Evolutionary conservation across 2,797 vertebrate species (phyloP), one percentile per base, ranked within the genome.

Genomic region (Kryptolebias ocellatus): DNA sequence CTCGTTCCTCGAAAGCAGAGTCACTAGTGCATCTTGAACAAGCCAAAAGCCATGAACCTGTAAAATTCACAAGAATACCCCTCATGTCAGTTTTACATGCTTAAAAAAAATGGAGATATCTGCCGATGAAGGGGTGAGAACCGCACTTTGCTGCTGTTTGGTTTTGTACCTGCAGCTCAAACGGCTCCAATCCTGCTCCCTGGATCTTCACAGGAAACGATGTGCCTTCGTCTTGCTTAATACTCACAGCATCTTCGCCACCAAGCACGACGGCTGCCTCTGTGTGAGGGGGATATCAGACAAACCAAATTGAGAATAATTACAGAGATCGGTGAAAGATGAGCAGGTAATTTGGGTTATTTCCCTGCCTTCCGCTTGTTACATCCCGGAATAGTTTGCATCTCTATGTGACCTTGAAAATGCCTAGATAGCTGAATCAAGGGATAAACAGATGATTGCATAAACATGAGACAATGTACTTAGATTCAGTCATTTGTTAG

Each of bases 201-300:
- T 95, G 94, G 78, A 95, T 89, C 88, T 95, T 95, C 66, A 95
- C 90, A 56, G 87, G 72, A 81, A 93, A 92, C 0, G 90, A 89
- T 14, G 88, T 65, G 63, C 91, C 90, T 0, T 94, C 91, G 5
- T 80, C 84, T 8, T 74, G 81, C 54, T 75, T 84, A 17, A 80
- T 51, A 61, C 52, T 80, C 20, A 4, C n/a, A 10, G 56, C 29
- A 60, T 62, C 80, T 8, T 75, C 90, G 47, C 71, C 85, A 65
- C 34, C 71, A 12, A 67, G 16, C 29, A 28, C 3, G 9, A 68
- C 62, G 44, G 44, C 49, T 57, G 34, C 68, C 69, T 90, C 92
- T 94, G 84, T 67, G 70, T 39, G 45, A 62, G 18, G 37, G 4
- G 64, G 28, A 73, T 50, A 78, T 28, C 15, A 55, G 45, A 72